phyloP scores from a whole-genome alignment of 2,888 invertebrate species.

The Archips xylosteana region DNA sequence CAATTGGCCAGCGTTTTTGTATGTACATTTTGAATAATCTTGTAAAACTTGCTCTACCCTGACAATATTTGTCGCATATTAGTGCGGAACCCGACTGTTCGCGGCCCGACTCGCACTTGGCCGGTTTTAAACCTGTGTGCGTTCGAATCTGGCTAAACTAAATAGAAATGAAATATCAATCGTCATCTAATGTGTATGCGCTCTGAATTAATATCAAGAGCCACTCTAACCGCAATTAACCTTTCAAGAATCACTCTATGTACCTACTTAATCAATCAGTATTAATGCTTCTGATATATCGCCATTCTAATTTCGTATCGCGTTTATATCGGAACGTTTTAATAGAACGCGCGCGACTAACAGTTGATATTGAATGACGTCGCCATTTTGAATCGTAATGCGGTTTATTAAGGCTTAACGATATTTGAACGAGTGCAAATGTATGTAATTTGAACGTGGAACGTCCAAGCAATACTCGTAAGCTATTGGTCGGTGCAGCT shows the following conservation, averaged over 20 bases:
- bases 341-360: conserved; percentile 57
- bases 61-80: too few species aligned
- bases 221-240: conserved; percentile 41
- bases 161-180: conserved; percentile 36
- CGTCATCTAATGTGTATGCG: conserved; percentile 37
- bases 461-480: conserved; percentile 68
- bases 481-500: conserved; percentile 79
- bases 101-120: too few species aligned
- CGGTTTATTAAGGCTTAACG: conserved; percentile 44
- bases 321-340: conserved; percentile 61
- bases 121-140: not conserved
- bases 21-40: too few species aligned
- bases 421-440: conserved; percentile 46
- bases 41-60: too few species aligned
- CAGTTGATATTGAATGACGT: conserved; percentile 45
- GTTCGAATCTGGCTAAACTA: conserved; percentile 12
- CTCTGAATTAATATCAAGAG: conserved; percentile 37
- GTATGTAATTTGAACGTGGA: conserved; percentile 69
- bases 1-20: too few species aligned
- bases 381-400: conserved; percentile 50
- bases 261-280: conserved; percentile 42
- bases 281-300: conserved; percentile 50
- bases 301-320: conserved; percentile 58
- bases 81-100: too few species aligned
- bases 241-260: conserved; percentile 39